Conservation (phyloP, 2,113 vertebrate genomes). For the Isurus oxyrinchus region DNA sequence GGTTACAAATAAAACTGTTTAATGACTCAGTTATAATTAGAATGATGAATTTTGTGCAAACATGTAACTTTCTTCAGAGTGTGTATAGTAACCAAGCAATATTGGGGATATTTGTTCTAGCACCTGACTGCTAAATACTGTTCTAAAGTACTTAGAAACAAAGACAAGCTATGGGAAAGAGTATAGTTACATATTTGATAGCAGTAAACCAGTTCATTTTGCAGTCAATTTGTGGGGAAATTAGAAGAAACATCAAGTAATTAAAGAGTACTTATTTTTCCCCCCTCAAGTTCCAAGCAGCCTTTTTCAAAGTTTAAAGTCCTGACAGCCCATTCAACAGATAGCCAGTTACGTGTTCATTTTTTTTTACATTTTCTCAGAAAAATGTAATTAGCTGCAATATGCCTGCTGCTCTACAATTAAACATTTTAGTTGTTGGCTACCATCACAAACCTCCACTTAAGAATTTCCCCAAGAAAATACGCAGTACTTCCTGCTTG, state of each 20-base stretch:
- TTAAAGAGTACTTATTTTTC: background rate
- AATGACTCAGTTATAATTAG: background rate
- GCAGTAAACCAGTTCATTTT: background rate
- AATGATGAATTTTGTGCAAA: background rate
- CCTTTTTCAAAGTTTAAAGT: background rate
- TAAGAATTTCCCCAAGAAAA: background rate
- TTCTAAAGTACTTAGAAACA: background rate
- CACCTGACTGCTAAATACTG: background rate
- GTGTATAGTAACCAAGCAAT: background rate
- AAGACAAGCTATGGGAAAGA: background rate
- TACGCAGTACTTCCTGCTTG: background rate
- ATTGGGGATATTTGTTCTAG: background rate
- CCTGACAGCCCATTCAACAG: background rate
- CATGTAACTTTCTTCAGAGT: background rate
- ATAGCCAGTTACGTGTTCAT: background rate
- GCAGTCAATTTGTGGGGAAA: background rate
- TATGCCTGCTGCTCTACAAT: background rate
- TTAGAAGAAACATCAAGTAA: background rate
- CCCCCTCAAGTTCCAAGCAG: background rate
- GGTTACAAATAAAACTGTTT: background rate
- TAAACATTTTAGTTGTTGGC: background rate
- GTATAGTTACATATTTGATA: background rate
- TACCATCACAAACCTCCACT: no score
- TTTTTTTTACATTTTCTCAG: background rate
- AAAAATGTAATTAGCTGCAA: background rate